Evolutionary conservation across 2,113 vertebrate genomes (phyloP), one percentile per base, ranked within the genome.

Genomic region (Hyaena hyaena): DNA sequence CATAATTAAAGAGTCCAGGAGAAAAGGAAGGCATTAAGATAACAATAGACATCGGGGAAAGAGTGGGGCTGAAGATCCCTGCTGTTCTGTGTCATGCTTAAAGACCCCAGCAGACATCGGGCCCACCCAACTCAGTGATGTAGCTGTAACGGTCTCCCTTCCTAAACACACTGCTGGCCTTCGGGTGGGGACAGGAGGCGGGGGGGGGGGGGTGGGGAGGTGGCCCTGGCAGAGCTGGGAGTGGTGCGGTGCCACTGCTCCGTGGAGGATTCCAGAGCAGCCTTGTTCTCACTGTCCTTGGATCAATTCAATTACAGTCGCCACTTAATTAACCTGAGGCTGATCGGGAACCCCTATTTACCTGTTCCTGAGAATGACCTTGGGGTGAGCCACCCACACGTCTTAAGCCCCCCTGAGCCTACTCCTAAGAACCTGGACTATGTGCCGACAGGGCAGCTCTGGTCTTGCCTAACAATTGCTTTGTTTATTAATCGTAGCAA

Each of bases 151-250:
- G 3, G 19, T 12, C 77, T 87, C 15, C 39, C 87, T 77, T 58
- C 66, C 43, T 43, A 66, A 50, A 19, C 66, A 2, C 19, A 8
- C 43, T 28, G 35, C 43, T 2, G 5, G 84, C 19, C 39, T 43
- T 0, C 10, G 35, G 35, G 10, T 6, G 45, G 28, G 58, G n/a
- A 12, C 4, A 0, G 10, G 26, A 39, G 15, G 8, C 1, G 1
- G 0, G 35, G 23, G 28, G 10, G 26, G 11, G 2, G 35, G 35
- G 35, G 35, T n/a, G n/a, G 10, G 55, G 23, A 5, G 7, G 17
- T 15, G 12, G 19, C 24, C 26, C 1, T 0, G 33, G 24, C 17
- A 19, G 26, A 23, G 28, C 55, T 35, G n/a, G 58, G 65, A n/a
- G 21, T 2, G 7, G 23, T 8, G 33, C 55, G 17, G 39, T 55